Evolutionary conservation across 2,113 vertebrate genomes (phyloP), one percentile per base, ranked within the genome.

Genomic region (Ranitomeya variabilis): DNA sequence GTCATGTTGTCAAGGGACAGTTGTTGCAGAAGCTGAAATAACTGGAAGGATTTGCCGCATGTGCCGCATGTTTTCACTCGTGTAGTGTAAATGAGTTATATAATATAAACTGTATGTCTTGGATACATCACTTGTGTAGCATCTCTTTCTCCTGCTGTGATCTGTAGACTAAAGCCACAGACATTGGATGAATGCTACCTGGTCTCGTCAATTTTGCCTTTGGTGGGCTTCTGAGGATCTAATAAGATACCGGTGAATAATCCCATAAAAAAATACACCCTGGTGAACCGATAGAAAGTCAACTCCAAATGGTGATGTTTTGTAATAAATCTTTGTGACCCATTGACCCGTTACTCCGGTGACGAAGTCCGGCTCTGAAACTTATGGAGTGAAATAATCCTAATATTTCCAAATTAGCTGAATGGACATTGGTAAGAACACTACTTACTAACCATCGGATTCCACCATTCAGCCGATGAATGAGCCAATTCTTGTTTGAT

Each of bases 1-100:
- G 71, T 74, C 16, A 51, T 51, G 16, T 19, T 3, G 7, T 51
- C 37, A 51, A 37, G 7, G 51, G 69, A 6, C 26, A 37, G 0
- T 37, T 73, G 45, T 76, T 51, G 73, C 73, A 76, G 71, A 74
- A 76, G 73, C 51, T 76, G 8, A 76, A 51, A 45, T 73, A 73
- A 37, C 69, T 71, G 12, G 26, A 26, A 71, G 2, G 2, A 26
- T 26, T 26, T 26, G 1, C 19, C n/a, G n/a, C n/a, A n/a, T 66
- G 19, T n/a, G 19, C 19, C 64, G 10, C n/a, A 10, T 66, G 64
- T 66, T n/a, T 66, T 66, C 64, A 66, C 64, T 66, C 9, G 19
- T 66, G 10, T 12, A 66, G 21, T 21, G 21, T 7, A 3, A 18
- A 64, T 62, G 19, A 18, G 4, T 62, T 62, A n/a, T n/a, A n/a